Base-by-base conservation (phyloP, 2,113 vertebrate species). In the Oryzias woworae region DNA sequence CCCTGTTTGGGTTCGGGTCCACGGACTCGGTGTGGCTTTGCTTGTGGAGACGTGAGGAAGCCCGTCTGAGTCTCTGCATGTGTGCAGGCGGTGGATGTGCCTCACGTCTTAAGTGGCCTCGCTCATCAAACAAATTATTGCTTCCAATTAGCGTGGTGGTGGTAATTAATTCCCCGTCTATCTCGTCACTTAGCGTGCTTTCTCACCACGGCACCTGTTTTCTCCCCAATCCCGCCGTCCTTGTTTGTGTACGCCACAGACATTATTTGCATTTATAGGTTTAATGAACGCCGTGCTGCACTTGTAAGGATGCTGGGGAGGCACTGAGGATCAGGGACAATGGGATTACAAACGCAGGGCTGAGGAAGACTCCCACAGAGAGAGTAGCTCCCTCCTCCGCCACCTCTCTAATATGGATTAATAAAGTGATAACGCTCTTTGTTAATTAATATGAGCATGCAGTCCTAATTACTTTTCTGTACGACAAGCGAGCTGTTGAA, bases 121-220 rank as follows among this genome's bases (percentile, higher is more conserved):
- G 91, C 97, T 98, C 98, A 98, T 98, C 96, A 98, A 94, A 93
- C 95, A 98, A 97, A 98, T 98, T 98, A 98, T 98, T 98, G 94
- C 95, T 93, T 96, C 95, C 96, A 98, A 98, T 98, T 98, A 98
- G 95, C 93, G 92, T 92, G 88, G 94, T 93, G 94, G 92, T 95
- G 95, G 94, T 98, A 98, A 98, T 98, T 98, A 98, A 98, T 98
- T 97, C 95, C 94, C 96, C 94, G 94, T 94, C 94, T 95, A 97
- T 95, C 96, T 95, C 94, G 96, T 96, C 94, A 93, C 96, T 98
- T 98, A 98, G 94, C 93, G 88, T 85, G 93, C 94, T 92, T 96
- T 98, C 94, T 94, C 94, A 95, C 94, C 93, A 92, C 93, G 94
- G 95, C 96, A 98, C 97, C 96, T 98, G 96, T 96, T 95, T 93